Evolutionary conservation across 2,797 vertebrate genomes (phyloP).

Genomic region (Oreochromis grahami): DNA sequence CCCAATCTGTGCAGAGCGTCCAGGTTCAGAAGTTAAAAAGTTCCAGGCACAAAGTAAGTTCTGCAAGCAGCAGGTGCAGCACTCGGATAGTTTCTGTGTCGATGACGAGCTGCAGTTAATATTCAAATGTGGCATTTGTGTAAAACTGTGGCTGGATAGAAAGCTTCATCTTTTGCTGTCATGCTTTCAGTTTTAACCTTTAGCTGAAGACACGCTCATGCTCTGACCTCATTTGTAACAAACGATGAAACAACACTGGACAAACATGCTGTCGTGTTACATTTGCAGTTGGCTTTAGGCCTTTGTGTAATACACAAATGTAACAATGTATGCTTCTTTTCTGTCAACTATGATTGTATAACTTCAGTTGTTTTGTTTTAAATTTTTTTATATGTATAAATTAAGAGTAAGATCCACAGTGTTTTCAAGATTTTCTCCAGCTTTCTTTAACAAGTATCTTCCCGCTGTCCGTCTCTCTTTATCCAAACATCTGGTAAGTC

Average conservation of each 20-base stretch:
- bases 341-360: background rate
- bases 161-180: background rate
- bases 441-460: conserved; percentile 66
- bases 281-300: conserved; percentile 46
- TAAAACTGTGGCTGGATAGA: background rate
- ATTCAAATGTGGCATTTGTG: background rate
- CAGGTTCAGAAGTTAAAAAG: background rate
- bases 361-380: background rate
- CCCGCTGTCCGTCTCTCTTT: conserved; percentile 79
- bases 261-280: conserved; percentile 39
- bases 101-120: background rate
- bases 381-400: background rate
- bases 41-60: conserved; percentile 50
- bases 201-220: conserved; percentile 7
- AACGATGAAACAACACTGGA: conserved; percentile 1
- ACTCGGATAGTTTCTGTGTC: background rate
- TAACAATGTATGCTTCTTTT: background rate
- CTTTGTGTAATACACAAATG: conserved; percentile 9
- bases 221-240: conserved; percentile 15
- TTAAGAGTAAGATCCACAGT: conserved; percentile 29
- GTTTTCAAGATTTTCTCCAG: conserved; percentile 6
- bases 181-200: conserved; percentile 29
- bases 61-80: conserved; percentile 6
- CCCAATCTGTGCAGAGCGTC: background rate
- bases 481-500: conserved; percentile 97